Percentiles rank a stretch among this genome's conserved stretches.
phyloP scores from a whole-genome alignment of 1,140 invertebrate genomes.

The Zophobas atratus region DNA sequence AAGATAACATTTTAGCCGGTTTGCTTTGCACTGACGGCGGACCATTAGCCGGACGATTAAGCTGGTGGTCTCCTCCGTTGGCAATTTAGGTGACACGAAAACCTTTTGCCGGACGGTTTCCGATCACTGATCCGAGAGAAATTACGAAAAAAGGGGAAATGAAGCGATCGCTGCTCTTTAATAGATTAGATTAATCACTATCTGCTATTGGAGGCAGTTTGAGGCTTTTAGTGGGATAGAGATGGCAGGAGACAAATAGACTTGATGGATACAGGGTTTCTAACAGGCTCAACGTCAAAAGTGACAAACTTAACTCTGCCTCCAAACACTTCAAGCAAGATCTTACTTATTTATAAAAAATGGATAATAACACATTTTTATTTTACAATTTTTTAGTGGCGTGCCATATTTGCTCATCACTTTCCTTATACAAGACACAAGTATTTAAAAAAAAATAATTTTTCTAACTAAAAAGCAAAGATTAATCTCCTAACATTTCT shows the following conservation, averaged over 20 bases:
- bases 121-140: slow-evolving; percentile 33
- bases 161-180: slow-evolving; percentile 18
- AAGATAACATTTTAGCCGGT: slow-evolving; percentile 36
- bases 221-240: not conserved
- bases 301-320: too few relatives aligned
- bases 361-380: too few relatives aligned
- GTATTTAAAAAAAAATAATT: too few relatives aligned
- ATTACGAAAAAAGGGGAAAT: slow-evolving; percentile 24
- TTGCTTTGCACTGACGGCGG: slow-evolving; percentile 19
- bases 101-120: slow-evolving; percentile 30
- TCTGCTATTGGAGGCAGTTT: not conserved
- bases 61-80: slow-evolving; percentile 28
- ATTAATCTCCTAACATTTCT: too few relatives aligned
- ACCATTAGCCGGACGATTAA: slow-evolving; percentile 33
- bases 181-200: slow-evolving; percentile 35
- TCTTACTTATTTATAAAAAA: too few relatives aligned
- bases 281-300: too few relatives aligned
- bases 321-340: too few relatives aligned
- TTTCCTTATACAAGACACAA: too few relatives aligned
- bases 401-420: too few relatives aligned
- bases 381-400: too few relatives aligned
- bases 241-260: not conserved
- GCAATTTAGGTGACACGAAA: slow-evolving; percentile 41
- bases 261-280: too few relatives aligned
- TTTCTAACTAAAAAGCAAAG: too few relatives aligned